Base-by-base conservation (phyloP, 2,888 invertebrate genomes). In the Lasioglossum leucozonium region DNA sequence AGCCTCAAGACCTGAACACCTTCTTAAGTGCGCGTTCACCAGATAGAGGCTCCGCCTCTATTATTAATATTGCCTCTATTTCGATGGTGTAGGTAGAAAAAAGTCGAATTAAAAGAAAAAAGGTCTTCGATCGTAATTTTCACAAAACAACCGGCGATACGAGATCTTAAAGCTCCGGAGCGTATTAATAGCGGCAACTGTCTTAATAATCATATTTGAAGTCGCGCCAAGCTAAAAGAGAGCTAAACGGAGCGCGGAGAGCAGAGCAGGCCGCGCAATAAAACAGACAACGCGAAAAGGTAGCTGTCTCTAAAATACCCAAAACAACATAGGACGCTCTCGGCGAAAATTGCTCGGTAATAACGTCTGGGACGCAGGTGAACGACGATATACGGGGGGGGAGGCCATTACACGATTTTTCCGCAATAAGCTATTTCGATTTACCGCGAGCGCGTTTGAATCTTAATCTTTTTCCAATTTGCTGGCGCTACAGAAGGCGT, bases 381-480 rank as follows among this genome's bases (percentile, higher is more conserved):
- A 55, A 2, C 65, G 40, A 65, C 51, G 80, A 72, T 67, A 42
- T 5, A 62, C 51, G 62, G n/a, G n/a, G n/a, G n/a, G n/a, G n/a
- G 18, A 42, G 13, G 65, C 65, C 51, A 82, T 80, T 80, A 73
- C n/a, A 18, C 4, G 55, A 58, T 72, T 75, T 79, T 81, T 81
- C 55, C 11, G 37, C 72, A 72, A 76, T 67, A 74, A 77, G 77
- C 62, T 77, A 42, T 51, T 42, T 55, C 69, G 75, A 77, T 83
- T 85, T 79, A 83, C 77, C 69, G 69, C 77, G 76, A 72, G 1
- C 75, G 55, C 51, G 77, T 62, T 79, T 22, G 55, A 62, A 74
- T 75, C 74, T 77, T 55, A 34, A 80, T 79, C 71, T 75, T 80
- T 85, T 77, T 80, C 74, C 79, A 85, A 83, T 80, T 80, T 72